These are phyloP conservation scores for Sakesphorus luctuosus DNA, from an alignment of 2,113 vertebrate species.

Conservation along the genomic window DNA sequence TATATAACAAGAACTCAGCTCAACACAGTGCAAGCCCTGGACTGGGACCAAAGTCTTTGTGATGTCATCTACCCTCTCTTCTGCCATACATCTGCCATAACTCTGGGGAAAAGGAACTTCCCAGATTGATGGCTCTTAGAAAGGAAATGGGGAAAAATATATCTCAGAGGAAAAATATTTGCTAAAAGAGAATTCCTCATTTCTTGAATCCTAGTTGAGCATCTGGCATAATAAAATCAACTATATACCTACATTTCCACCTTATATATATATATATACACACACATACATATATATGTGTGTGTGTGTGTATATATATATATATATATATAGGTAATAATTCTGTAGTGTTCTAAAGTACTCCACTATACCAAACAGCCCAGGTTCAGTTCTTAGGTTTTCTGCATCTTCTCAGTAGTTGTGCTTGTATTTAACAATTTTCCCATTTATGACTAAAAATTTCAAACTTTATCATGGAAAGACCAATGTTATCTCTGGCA, in stretches of 20 bases:
- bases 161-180: background rate
- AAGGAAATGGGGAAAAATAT: background rate
- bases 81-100: background rate
- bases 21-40: background rate
- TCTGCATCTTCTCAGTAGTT: background rate
- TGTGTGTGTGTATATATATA: too few relatives aligned
- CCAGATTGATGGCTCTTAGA: background rate
- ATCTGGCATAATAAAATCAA: background rate
- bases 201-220: background rate
- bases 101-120: background rate
- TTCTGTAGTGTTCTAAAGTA: background rate
- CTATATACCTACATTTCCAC: background rate
- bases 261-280: background rate
- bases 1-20: background rate
- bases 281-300: too few relatives aligned
- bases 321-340: too few relatives aligned
- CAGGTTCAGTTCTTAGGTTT: background rate
- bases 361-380: background rate
- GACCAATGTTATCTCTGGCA: background rate
- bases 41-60: background rate
- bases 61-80: background rate
- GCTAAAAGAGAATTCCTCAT: background rate
- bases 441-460: background rate
- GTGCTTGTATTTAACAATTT: background rate
- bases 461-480: background rate